These are phyloP conservation scores for Propsilocerus akamusi DNA, from an alignment of 1,140 invertebrate species.

Conservation along the genomic window DNA sequence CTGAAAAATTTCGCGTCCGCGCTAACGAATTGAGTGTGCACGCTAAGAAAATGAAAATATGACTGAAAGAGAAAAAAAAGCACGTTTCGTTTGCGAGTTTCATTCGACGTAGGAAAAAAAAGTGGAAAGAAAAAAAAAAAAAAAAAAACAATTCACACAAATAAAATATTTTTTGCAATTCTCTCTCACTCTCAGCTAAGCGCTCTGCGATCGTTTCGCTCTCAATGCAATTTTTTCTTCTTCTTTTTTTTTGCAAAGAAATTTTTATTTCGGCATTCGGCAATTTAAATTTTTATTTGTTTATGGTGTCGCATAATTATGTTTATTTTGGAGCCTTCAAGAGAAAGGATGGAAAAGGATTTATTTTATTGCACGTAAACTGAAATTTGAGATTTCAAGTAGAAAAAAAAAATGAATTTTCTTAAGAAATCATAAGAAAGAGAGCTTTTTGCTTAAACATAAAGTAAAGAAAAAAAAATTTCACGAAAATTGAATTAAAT, in stretches of 20 bases:
- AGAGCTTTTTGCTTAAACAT: too few relatives aligned
- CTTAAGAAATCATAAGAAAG: too few relatives aligned
- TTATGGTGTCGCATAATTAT: constrained; percentile 2
- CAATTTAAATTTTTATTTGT: constrained; percentile 3
- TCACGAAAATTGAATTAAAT: constrained; percentile 3
- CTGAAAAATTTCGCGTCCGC: neutral
- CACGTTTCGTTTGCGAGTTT: neutral
- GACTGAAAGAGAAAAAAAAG: neutral
- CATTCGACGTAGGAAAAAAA: too few relatives aligned
- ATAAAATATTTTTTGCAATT: neutral
- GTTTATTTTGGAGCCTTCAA: too few relatives aligned
- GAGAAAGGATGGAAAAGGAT: too few relatives aligned
- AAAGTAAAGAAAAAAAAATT: too few relatives aligned
- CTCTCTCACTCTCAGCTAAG: neutral
- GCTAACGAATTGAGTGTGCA: neutral
- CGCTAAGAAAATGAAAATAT: neutral
- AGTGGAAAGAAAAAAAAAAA: neutral
- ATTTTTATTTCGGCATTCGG: too few relatives aligned
- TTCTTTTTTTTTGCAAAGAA: neutral
- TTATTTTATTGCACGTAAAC: too few relatives aligned
- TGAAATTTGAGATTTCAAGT: too few relatives aligned
- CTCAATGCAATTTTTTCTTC: neutral
- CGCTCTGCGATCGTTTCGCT: neutral
- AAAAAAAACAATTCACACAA: neutral
- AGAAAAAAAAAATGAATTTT: too few relatives aligned